Evolutionary conservation across 2,888 invertebrate species (phyloP), one percentile per base, ranked within the genome.

Genomic region (Drosophila colorata): DNA sequence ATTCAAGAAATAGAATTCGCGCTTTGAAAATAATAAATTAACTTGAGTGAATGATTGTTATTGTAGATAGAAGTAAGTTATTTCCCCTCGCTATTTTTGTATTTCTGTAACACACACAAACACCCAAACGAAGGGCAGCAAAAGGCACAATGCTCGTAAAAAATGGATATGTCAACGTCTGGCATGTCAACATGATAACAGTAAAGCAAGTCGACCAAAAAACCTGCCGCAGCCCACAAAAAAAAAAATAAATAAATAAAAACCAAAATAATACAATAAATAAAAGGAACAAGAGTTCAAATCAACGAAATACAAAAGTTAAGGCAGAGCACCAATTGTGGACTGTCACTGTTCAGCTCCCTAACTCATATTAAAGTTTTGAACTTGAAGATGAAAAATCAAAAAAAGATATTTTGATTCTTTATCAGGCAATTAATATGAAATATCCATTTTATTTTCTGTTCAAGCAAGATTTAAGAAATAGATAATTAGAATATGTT

Each of bases 111-210:
- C 28, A 41, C 52, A 69, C 41, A 72, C 40, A 69, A 43, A 55
- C 11, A 16, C n/a, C n/a, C 31, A n/a, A 23, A 9, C 41, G 14
- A 52, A 41, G 44, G 38, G 25, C 46, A 14, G 49, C 37, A 33
- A 4, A 66, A 52, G 28, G 28, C 38, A 44, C 35, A 40, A 60
- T 56, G 66, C 79, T 69, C 64, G 71, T 83, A 80, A 87, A 88
- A 85, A 85, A 78, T 83, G 73, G 74, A 74, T 80, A 77, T 85
- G 88, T 85, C 87, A 88, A 88, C 71, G 88, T 83, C 78, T 84
- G 69, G 80, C 75, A 70, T 84, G 78, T 84, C 85, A 88, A 83
- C 74, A 80, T 80, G 84, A 87, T 83, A 85, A 87, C 74, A 70
- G 61, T 28, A 47, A 46, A 47, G 46, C 38, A 16, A 44, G 38